These are phyloP conservation scores for Nymphicus hollandicus DNA, from an alignment of 2,113 vertebrate species.

Conservation along the genomic window DNA sequence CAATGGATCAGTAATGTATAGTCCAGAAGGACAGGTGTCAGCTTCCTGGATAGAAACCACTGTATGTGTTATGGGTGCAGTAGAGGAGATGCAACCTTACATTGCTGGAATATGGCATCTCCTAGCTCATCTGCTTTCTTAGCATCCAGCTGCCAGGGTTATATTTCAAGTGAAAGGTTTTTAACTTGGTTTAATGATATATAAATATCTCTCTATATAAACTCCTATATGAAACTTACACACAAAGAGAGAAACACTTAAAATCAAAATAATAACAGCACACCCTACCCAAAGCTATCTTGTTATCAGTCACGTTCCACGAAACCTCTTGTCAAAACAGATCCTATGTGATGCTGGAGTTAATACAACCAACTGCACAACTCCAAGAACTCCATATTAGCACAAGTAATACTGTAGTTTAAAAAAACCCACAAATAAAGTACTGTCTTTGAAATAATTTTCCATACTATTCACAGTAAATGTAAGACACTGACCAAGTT, in stretches of 20 bases:
- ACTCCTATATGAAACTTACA: neutral
- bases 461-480: neutral
- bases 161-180: neutral
- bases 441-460: neutral
- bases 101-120: neutral
- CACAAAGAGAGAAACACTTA: neutral
- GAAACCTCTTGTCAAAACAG: neutral
- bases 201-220: neutral
- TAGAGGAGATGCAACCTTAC: neutral
- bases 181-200: neutral
- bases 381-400: neutral
- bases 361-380: neutral
- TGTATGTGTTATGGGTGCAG: fast-evolving
- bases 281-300: neutral
- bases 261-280: neutral
- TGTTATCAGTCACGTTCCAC: neutral
- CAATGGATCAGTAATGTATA: neutral
- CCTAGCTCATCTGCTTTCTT: neutral
- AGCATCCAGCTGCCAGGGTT: neutral
- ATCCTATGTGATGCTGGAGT: neutral
- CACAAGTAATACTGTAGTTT: neutral
- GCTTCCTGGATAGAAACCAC: neutral
- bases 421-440: neutral
- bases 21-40: neutral
- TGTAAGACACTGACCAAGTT: neutral